Evolutionary conservation across 2,113 vertebrate genomes (phyloP), one percentile per base, ranked within the genome.

Genomic region (Laticauda colubrina): DNA sequence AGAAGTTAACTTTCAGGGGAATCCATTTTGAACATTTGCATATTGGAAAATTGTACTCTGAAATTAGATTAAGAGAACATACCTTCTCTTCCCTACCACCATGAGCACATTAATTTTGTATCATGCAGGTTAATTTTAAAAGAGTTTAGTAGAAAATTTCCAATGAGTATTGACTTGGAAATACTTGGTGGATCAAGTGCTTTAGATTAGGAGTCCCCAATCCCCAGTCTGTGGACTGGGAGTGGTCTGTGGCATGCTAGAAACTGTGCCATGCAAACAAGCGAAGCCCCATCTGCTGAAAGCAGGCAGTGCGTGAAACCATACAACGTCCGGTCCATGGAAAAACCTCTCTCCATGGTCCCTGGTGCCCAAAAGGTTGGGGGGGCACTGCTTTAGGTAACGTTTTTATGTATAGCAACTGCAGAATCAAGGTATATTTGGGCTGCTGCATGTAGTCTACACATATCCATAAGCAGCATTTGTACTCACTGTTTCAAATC

Each of bases 301-400:
- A n/a, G 61, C 29, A 69, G 12, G 12, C 61, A 69, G 29, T 12
- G n/a, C 0, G 4, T 5, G 10, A 69, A 69, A 69, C 61, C 61
- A 14, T 29, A 0, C 61, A 29, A 12, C 4, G 0, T n/a, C 29
- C 1, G 4, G 64, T 69, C 29, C 12, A n/a, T 0, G 5, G 64
- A 69, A 69, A 57, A 69, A 69, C 29, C 64, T 34, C 29, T 34
- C 12, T 34, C 29, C 64, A 15, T n/a, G 29, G 0, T 69, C 12
- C 29, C 64, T 34, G 29, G 4, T 34, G 29, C 29, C 29, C 64
- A 69, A 34, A 69, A 15, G 12, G 29, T 69, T 34, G 12, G 29
- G 5, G 12, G 64, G 64, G 2, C 4, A 2, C 26, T 34, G 29
- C n/a, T 69, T 69, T 69, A 69, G 5, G n/a, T 34, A 69, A 6